Conservation (phyloP, 1,140 invertebrate species). For the Phymastichus coffea region DNA sequence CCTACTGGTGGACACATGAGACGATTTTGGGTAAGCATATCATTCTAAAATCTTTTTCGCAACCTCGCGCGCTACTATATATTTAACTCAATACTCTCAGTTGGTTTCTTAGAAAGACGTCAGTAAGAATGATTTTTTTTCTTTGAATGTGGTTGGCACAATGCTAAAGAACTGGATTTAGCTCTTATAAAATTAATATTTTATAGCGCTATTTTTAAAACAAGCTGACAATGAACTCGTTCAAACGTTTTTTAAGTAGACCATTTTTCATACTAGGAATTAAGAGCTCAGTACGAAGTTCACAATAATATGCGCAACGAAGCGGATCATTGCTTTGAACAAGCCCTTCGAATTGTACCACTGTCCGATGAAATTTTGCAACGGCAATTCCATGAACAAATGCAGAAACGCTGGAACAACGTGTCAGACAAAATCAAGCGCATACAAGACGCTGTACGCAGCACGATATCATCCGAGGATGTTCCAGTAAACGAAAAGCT, state of each 20-base stretch:
- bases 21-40: constrained; percentile 70
- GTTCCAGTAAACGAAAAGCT: constrained; percentile 72
- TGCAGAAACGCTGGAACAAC: constrained; percentile 74
- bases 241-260: background rate
- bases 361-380: constrained; percentile 79
- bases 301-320: constrained; percentile 76
- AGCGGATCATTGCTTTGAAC: constrained; percentile 70
- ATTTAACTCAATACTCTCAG: background rate
- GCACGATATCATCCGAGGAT: constrained; percentile 69
- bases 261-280: constrained; percentile 62
- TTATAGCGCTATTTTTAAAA: background rate
- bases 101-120: background rate
- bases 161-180: too few species aligned
- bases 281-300: constrained; percentile 85
- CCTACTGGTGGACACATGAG: constrained; percentile 70
- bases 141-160: background rate
- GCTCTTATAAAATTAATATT: background rate
- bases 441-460: constrained; percentile 66
- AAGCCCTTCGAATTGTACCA: constrained; percentile 73
- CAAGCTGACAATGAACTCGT: background rate
- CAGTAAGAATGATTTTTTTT: background rate
- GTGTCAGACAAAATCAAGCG: constrained; percentile 64
- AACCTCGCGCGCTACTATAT: background rate
- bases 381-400: constrained; percentile 71
- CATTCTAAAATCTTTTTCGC: background rate